A percentile compares a stretch with the other conserved stretches of the same genome.
phyloP scores from a whole-genome alignment of 2,797 vertebrate genomes.

The Hipposideros larvatus region DNA sequence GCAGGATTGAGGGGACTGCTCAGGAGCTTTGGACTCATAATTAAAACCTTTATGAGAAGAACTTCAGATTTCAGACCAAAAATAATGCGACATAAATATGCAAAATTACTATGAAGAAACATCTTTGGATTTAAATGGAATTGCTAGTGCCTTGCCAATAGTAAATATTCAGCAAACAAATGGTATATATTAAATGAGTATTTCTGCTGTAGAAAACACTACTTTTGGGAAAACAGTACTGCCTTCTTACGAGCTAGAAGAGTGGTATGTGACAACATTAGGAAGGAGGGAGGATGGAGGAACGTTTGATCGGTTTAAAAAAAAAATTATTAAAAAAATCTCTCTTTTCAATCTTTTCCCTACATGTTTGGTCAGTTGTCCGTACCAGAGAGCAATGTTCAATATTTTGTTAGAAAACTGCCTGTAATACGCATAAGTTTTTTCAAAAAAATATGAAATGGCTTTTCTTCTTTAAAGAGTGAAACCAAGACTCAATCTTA shows the following conservation, averaged over 20 bases:
- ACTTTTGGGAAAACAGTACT: background rate
- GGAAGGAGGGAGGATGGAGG: background rate
- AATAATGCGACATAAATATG: conserved; percentile 3
- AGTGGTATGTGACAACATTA: background rate
- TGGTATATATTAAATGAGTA: background rate
- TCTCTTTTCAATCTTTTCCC: background rate
- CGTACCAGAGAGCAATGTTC: background rate
- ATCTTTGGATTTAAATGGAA: background rate
- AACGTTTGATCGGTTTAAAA: background rate
- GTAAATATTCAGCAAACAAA: background rate
- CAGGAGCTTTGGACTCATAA: background rate
- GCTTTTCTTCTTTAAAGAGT: conserved; percentile 33
- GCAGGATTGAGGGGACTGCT: background rate
- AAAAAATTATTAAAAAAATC: background rate
- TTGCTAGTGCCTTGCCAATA: background rate
- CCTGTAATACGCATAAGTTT: background rate
- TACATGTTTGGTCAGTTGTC: background rate
- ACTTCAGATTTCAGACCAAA: background rate
- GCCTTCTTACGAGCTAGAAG: background rate
- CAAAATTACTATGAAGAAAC: background rate
- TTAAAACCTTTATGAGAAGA: background rate
- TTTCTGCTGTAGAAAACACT: background rate
- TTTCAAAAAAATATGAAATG: background rate
- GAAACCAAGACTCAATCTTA: conserved; percentile 21
- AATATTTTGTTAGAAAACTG: conserved; percentile 11